Evolutionary conservation across 2,113 vertebrate species (phyloP).

Genomic region (Hepsetus odoe): DNA sequence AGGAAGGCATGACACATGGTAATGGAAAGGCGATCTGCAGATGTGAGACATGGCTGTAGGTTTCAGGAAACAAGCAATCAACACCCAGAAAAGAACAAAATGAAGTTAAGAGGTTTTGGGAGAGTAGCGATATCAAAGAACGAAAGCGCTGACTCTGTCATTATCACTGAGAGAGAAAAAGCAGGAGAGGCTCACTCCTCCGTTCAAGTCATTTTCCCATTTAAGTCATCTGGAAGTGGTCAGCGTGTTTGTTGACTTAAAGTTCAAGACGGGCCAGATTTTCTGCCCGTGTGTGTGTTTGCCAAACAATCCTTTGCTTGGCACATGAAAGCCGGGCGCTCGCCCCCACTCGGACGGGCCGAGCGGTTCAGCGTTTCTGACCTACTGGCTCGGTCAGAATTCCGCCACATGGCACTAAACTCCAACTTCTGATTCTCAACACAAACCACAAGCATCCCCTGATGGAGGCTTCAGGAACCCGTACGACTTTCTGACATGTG

Average conservation of each 20-base stretch:
- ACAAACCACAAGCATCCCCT: conserved; percentile 18
- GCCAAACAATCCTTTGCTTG: conserved; percentile 33
- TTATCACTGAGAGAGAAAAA: background rate
- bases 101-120: too few species aligned
- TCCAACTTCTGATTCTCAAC: conserved; percentile 9
- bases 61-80: too few species aligned
- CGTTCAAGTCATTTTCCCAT: background rate
- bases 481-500: background rate
- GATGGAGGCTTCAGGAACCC: conserved; percentile 22
- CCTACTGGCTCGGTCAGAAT: conserved; percentile 3
- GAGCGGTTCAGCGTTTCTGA: conserved; percentile 8
- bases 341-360: background rate
- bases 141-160: background rate
- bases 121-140: background rate
- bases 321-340: conserved; percentile 5
- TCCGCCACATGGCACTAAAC: conserved; percentile 14
- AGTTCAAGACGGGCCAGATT: conserved; percentile 11
- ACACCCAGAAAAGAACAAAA: too few species aligned
- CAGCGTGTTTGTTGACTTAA: conserved; percentile 49
- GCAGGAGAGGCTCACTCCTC: conserved; percentile 21
- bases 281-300: background rate
- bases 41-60: too few species aligned
- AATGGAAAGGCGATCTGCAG: too few species aligned
- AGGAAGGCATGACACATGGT: too few species aligned
- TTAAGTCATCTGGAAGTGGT: conserved; percentile 37